Conservation (phyloP, 2,113 vertebrate species). For the Typhlomys cinereus region DNA sequence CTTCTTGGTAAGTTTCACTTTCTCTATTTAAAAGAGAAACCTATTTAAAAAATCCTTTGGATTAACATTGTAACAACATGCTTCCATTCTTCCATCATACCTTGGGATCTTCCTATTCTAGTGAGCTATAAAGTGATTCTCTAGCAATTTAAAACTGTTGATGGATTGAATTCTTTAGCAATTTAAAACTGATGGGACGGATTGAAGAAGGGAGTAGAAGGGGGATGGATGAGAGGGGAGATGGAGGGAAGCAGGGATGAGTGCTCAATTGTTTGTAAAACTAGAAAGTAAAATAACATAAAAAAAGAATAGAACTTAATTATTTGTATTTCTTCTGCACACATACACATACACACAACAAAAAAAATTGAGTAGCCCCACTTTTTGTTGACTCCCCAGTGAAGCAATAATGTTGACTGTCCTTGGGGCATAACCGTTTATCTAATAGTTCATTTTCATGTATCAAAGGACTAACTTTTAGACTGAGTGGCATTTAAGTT, state of each 20-base stretch:
- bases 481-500: not conserved
- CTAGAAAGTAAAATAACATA: too few species aligned
- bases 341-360: not conserved
- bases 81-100: conserved; percentile 24
- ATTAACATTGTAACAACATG: not conserved
- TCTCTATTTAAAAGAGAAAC: not conserved
- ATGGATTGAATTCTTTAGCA: too few species aligned
- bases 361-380: not conserved
- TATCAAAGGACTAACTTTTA: not conserved
- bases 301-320: too few species aligned
- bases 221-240: not conserved
- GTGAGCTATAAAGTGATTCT: not conserved
- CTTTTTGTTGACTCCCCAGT: not conserved
- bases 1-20: conserved; percentile 71
- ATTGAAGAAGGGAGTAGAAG: too few species aligned
- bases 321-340: too few species aligned
- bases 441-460: not conserved
- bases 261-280: too few species aligned
- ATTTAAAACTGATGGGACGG: conserved; percentile 17
- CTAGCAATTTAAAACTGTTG: not conserved
- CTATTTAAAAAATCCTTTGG: not conserved
- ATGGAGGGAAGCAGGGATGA: not conserved
- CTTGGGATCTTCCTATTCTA: not conserved
- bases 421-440: not conserved
- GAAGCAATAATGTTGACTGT: not conserved